phyloP scores from a whole-genome alignment of 2,797 vertebrate genomes.

The Phataginus tetradactyla region DNA sequence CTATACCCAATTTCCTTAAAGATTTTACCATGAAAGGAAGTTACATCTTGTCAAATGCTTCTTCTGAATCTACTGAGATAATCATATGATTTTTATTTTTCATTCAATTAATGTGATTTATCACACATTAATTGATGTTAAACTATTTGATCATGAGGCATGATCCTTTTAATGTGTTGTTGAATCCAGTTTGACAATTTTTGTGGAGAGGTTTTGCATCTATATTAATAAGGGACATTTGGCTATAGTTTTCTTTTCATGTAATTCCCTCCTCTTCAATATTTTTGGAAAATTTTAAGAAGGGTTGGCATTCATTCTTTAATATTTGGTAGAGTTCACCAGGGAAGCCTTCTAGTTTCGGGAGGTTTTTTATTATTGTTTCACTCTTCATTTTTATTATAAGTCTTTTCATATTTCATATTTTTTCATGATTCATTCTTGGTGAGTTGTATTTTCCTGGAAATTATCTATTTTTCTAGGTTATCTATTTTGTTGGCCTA shows the following conservation, averaged over 20 bases:
- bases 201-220: background rate
- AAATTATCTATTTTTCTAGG: background rate
- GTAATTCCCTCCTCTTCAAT: background rate
- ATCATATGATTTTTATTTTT: background rate
- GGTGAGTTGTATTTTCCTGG: background rate
- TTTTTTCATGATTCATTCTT: background rate
- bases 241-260: background rate
- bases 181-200: background rate
- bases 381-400: background rate
- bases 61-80: background rate
- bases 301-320: background rate
- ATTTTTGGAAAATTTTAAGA: background rate
- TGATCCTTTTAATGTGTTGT: no score
- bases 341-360: background rate
- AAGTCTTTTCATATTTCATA: background rate
- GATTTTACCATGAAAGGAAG: background rate
- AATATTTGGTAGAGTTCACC: background rate
- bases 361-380: background rate
- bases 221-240: background rate
- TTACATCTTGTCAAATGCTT: background rate
- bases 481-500: background rate
- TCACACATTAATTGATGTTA: background rate
- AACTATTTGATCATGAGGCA: background rate
- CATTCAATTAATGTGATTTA: background rate
- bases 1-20: background rate